These are phyloP conservation scores for Argynnis bischoffii DNA, from an alignment of 2,888 invertebrate species.

Conservation along the genomic window DNA sequence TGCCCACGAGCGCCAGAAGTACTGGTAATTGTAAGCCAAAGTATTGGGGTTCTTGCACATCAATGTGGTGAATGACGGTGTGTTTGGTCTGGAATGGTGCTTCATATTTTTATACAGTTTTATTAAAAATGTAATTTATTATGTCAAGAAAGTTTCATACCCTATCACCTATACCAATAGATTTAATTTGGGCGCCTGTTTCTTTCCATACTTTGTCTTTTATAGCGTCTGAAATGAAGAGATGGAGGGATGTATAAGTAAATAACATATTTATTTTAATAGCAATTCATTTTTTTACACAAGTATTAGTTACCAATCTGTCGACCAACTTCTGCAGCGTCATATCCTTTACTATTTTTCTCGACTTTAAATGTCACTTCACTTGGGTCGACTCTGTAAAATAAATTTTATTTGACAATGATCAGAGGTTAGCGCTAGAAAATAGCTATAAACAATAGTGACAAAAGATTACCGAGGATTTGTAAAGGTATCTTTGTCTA, in stretches of 20 bases:
- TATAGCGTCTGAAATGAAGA: conserved; percentile 72
- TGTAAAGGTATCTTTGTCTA: conserved; percentile 84
- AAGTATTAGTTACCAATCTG: conserved; percentile 82
- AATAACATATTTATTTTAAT: not conserved
- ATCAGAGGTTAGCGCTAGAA: not conserved
- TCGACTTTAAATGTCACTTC: conserved; percentile 90
- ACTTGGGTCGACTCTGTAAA: conserved; percentile 86
- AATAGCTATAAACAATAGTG: conserved; percentile 24
- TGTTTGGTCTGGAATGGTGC: conserved; percentile 62
- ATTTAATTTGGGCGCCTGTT: conserved; percentile 86
- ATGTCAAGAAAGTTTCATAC: conserved; percentile 68
- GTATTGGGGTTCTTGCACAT: conserved; percentile 50
- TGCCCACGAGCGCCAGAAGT: conserved; percentile 66
- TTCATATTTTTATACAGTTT: not conserved
- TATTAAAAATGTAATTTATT: not conserved
- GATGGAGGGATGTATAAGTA: not conserved
- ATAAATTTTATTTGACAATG: conserved; percentile 35
- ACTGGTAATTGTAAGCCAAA: conserved; percentile 66
- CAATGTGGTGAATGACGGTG: conserved; percentile 62
- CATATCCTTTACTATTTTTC: conserved; percentile 84
- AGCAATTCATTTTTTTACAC: not conserved
- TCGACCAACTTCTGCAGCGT: conserved; percentile 85
- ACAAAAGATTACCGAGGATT: conserved; percentile 81
- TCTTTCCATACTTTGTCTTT: conserved; percentile 85
- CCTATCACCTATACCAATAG: conserved; percentile 91